Percentiles rank a stretch among this genome's conserved stretches.
Conservation (phyloP, 2,113 vertebrate species). For the Physeter macrocephalus region DNA sequence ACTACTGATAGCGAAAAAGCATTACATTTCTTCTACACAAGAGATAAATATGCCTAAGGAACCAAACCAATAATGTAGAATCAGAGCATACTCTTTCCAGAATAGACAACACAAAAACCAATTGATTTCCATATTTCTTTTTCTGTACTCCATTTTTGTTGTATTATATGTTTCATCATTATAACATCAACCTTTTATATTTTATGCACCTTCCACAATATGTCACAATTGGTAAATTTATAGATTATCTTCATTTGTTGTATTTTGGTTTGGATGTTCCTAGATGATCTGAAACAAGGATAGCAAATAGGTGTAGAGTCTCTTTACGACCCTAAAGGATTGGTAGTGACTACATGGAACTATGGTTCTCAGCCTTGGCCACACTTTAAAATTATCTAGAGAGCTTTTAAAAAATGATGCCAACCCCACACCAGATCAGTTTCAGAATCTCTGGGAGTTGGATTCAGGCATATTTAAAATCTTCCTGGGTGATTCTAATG, state of each 20-base stretch:
- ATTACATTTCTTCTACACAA: neutral
- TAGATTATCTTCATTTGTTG: neutral
- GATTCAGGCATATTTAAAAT: neutral
- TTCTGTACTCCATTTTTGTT: neutral
- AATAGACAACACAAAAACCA: constrained; percentile 3
- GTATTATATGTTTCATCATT: neutral
- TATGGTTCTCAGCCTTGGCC: neutral
- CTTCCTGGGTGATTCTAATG: neutral
- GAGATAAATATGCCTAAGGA: constrained; percentile 4
- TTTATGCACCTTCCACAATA: neutral
- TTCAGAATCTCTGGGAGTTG: neutral
- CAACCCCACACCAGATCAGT: neutral
- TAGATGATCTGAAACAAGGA: neutral
- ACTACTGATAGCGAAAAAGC: neutral
- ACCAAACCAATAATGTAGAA: neutral
- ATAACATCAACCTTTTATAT: neutral
- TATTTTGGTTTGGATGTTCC: neutral
- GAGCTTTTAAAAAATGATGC: neutral
- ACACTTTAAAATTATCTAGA: neutral
- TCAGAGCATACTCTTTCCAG: neutral
- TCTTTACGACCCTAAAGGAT: neutral
- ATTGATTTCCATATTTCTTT: neutral
- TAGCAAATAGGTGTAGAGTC: neutral
- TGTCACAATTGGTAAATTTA: neutral
- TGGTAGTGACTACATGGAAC: neutral